Base-by-base conservation (phyloP, 2,888 invertebrate genomes). In the Eledona agricola region DNA sequence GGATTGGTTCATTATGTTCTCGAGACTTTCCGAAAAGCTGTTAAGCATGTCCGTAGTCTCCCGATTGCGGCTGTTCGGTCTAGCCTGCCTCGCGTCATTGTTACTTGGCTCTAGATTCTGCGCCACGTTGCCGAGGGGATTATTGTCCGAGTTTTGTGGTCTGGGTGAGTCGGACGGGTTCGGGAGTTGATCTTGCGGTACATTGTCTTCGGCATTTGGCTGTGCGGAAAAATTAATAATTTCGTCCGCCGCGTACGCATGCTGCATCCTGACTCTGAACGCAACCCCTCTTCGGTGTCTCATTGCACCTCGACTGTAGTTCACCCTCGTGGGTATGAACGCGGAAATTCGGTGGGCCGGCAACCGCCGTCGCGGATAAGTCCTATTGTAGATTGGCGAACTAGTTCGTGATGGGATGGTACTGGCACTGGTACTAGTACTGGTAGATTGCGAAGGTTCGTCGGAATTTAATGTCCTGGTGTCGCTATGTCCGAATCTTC, bases 1-100 rank as follows among this genome's bases (percentile, higher is more conserved):
- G 0, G 74, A 75, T 55, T 76, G 75, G 46, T 66, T 71, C 71
- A 76, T 72, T 32, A 77, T 73, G 58, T 69, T 74, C 51, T 75
- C 74, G 10, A 77, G 49, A 4, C 72, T 58, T 43, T 74, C 72
- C 1, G 75, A 72, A 55, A 76, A 76, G 53, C 69, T 76, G 52
- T 68, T 72, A 20, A 77, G 51, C 66, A 75, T 71, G 57, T 72
- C 72, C 1, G 73, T 70, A 2, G 71, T 73, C 55, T 74, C 73
- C 1, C 71, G 72, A 1, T 72, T 64, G 4, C 72, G 57, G 42
- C 62, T 66, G 40, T 63, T 68, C 1, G 69, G 65, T 26, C 70
- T 58, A 50, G 73, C 70, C 51, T 70, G 71, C 15, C 72, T 46
- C 1, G 72, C 72, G 43, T 73, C 73, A 43, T 70, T 72, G 38